Conservation (phyloP, 1,140 invertebrate genomes). For the Chymomyza costata region DNA sequence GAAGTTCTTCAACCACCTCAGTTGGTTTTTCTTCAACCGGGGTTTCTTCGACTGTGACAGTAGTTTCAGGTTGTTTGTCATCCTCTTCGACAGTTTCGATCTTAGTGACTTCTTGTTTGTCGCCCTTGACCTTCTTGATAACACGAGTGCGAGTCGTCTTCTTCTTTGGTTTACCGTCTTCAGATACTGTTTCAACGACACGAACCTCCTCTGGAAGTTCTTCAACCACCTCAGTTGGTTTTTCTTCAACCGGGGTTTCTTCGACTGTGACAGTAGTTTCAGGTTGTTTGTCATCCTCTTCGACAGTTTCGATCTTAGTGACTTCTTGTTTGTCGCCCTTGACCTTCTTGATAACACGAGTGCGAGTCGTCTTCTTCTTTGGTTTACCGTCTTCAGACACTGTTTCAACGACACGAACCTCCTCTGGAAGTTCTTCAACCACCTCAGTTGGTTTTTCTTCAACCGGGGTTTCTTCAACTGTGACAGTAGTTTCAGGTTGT, state of each 20-base stretch:
- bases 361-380: conserved; percentile 31
- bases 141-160: conserved; percentile 41
- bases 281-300: conserved; percentile 69
- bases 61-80: conserved; percentile 59
- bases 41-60: conserved; percentile 39
- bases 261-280: conserved; percentile 51
- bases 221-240: conserved; percentile 8
- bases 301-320: conserved; percentile 67
- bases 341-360: conserved; percentile 52
- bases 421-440: conserved; percentile 15
- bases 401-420: conserved; percentile 3
- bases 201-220: conserved; percentile 17
- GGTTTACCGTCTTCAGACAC: conserved; percentile 1
- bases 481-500: conserved; percentile 55
- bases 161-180: conserved; percentile 4
- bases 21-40: conserved; percentile 10
- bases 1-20: conserved; percentile 12
- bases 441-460: conserved; percentile 14
- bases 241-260: conserved; percentile 19
- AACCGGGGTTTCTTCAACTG: conserved; percentile 28
- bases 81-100: conserved; percentile 74
- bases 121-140: conserved; percentile 54
- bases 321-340: conserved; percentile 61
- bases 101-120: conserved; percentile 61
- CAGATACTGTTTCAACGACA: background rate